Base-by-base conservation (phyloP, 2,888 invertebrate genomes). In the Hypena proboscidalis region DNA sequence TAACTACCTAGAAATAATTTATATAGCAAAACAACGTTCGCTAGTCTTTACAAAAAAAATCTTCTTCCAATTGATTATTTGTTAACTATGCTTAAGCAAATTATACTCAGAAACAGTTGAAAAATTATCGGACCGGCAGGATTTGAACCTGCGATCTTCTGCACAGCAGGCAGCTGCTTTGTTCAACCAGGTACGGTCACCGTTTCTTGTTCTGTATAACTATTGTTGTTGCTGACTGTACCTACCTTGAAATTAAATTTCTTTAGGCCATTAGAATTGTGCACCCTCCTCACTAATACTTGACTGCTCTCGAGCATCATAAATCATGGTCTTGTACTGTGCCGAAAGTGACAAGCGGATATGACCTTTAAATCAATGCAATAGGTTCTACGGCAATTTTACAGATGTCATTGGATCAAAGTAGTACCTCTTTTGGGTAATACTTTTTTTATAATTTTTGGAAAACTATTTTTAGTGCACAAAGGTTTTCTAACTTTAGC, bases 251-350 rank as follows among this genome's bases (percentile, higher is more conserved):
- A 52, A 62, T 57, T 61, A 57, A 48, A 46, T 61, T 39, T 42
- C 42, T 56, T 49, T 38, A 45, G 32, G 32, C 29, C 45, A 61
- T 52, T 44, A 34, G 42, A 47, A 41, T 57, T 45, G 39, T 47
- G 40, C 47, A 65, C 70, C 70, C 66, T 61, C 33, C 44, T 70
- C 72, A 69, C 66, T 65, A 54, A 62, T 70, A 67, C 62, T 63
- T 49, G 59, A 58, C 41, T 67, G 61, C 64, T 61, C 56, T 34
- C 43, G 39, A 62, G 70, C 59, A 65, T 69, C 66, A 76, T 75
- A 76, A 70, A 76, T 70, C 67, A 63, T 61, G 54, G 58, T 58
- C 49, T 38, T 37, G 58, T 46, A 39, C 5, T 8, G 30, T 22
- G 22, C 32, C 13, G 19, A 7, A 8, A 15, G 25, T 49, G 36